A percentile compares a stretch with the other conserved stretches of the same genome.
Evolutionary conservation across 92 coral and sea anemone species (phyloP).

Genomic region (Blastomussa wellsi): DNA sequence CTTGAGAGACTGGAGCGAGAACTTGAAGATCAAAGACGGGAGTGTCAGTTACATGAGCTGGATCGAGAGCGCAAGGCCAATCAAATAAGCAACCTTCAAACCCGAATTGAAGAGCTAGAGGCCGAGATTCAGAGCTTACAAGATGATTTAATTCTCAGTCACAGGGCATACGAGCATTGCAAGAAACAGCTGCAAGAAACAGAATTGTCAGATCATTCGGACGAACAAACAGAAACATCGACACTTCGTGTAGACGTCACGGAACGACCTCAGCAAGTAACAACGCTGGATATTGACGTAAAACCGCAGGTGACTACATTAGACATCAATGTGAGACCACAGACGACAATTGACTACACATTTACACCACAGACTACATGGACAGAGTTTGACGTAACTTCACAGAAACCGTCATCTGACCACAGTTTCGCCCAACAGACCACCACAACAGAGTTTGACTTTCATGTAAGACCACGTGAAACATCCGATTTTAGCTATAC

Average conservation of each 20-base stretch:
- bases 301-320: conserved; percentile 59
- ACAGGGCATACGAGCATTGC: conserved; percentile 76
- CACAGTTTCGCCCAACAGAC: conserved; percentile 31
- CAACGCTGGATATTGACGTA: conserved; percentile 73
- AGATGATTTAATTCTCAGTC: conserved; percentile 74
- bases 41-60: conserved; percentile 44
- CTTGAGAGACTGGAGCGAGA: conserved; percentile 67
- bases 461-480: conserved; percentile 12
- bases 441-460: background rate
- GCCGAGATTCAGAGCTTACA: conserved; percentile 62
- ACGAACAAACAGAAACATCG: conserved; percentile 52
- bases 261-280: conserved; percentile 63
- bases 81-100: conserved; percentile 61
- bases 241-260: conserved; percentile 69
- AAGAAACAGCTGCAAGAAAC: conserved; percentile 51
- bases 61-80: conserved; percentile 61
- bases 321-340: conserved; percentile 61
- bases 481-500: conserved; percentile 39
- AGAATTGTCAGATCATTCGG: conserved; percentile 18
- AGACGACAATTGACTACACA: conserved; percentile 13
- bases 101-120: conserved; percentile 65
- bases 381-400: conserved; percentile 13
- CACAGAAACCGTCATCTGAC: conserved; percentile 25
- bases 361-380: conserved; percentile 27
- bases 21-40: conserved; percentile 57